Conservation (phyloP, 2,888 invertebrate species). For the Catocala sponsa region DNA sequence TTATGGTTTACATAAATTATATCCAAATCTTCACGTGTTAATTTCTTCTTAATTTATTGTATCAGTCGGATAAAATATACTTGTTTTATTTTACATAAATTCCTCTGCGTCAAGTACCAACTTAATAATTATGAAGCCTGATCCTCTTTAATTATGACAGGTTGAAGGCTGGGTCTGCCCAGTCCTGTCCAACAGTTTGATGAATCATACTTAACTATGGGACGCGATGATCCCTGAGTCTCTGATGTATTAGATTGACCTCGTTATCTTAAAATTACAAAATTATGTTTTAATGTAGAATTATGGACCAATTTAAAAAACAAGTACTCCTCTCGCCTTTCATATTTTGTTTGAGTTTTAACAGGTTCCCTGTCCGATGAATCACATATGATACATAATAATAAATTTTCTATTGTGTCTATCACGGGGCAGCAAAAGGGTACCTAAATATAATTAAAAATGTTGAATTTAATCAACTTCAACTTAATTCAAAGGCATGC, state of each 20-base stretch:
- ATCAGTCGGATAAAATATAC: slow-evolving; percentile 5
- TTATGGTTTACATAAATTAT: background rate
- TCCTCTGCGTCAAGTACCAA: slow-evolving; percentile 53
- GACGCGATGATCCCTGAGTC: slow-evolving; percentile 28
- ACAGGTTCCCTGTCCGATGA: no score
- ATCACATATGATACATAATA: no score
- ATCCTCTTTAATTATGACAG: slow-evolving; percentile 71
- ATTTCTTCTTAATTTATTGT: slow-evolving; percentile 1
- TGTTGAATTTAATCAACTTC: background rate
- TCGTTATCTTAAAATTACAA: slow-evolving; percentile 1
- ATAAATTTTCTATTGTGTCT: no score
- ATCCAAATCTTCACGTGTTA: background rate
- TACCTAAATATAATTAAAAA: background rate
- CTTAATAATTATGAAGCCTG: slow-evolving; percentile 60
- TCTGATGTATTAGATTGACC: slow-evolving; percentile 28
- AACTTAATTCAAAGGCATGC: background rate
- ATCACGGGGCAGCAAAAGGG: no score
- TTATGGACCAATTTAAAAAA: background rate
- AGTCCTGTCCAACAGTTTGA: slow-evolving; percentile 46
- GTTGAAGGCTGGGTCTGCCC: slow-evolving; percentile 61
- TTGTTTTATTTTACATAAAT: slow-evolving; percentile 29
- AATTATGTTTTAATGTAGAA: background rate
- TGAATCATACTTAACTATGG: slow-evolving; percentile 49
- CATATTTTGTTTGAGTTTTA: background rate
- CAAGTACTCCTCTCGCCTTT: background rate